Evolutionary conservation across 2,888 invertebrate species (phyloP).

Genomic region (Pharmacophagus antenor): DNA sequence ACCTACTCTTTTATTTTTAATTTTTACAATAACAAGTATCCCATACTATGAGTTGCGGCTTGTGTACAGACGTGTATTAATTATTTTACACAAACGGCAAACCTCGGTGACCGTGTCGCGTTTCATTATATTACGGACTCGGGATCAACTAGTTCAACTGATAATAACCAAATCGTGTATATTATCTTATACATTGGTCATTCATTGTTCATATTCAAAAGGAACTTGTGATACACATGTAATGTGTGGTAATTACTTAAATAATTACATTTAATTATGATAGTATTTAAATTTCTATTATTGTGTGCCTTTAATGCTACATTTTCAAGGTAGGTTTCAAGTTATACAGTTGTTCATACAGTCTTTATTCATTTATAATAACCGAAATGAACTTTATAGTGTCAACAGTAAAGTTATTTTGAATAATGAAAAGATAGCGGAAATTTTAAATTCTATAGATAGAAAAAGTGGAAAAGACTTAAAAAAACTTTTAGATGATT

Average conservation of each 20-base stretch:
- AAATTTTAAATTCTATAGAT: conserved; percentile 21
- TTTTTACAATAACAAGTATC: not conserved
- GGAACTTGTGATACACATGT: conserved; percentile 11
- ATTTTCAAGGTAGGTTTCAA: conserved; percentile 9
- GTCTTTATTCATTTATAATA: conserved; percentile 35
- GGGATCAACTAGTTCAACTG: conserved; percentile 64
- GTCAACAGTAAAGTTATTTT: conserved; percentile 46
- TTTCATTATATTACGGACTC: conserved; percentile 34
- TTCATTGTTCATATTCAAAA: conserved; percentile 14
- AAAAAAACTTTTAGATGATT: not conserved
- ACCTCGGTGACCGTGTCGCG: conserved; percentile 37
- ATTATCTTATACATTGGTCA: conserved; percentile 22
- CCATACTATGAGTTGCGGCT: not conserved
- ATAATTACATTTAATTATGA: conserved; percentile 37
- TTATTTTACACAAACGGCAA: conserved; percentile 17
- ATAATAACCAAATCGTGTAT: conserved; percentile 41
- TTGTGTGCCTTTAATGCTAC: conserved; percentile 2
- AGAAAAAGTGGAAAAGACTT: conserved; percentile 2
- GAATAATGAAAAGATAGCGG: conserved; percentile 31
- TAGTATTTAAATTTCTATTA: conserved; percentile 1
- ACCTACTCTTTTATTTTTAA: not conserved
- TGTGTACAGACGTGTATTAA: not conserved
- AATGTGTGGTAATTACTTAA: conserved; percentile 27
- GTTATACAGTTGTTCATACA: conserved; percentile 28
- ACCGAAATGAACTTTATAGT: conserved; percentile 46